A percentile compares a stretch with the other conserved stretches of the same genome.
Conservation (phyloP, 1,140 invertebrate species). For the Drosophila micromelanica region DNA sequence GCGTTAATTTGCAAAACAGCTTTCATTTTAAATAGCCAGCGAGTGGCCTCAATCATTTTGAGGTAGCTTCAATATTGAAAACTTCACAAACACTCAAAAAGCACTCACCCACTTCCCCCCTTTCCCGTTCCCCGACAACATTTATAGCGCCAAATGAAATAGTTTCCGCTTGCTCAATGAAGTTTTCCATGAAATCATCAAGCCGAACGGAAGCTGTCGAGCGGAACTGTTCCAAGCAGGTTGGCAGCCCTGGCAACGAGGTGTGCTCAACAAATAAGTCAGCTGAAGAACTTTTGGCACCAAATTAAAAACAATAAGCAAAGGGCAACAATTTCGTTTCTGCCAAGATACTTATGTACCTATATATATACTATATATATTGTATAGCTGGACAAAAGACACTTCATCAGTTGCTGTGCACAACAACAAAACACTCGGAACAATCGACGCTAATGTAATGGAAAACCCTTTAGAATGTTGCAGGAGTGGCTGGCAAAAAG, state of each 20-base stretch:
- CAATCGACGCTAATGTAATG: conserved; percentile 50
- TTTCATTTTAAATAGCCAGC: conserved; percentile 28
- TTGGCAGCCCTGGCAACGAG: conserved; percentile 20
- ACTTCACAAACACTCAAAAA: conserved; percentile 67
- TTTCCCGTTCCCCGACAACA: conserved; percentile 30
- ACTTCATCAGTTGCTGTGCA: conserved; percentile 35
- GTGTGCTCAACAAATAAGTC: conserved; percentile 24
- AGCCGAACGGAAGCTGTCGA: conserved; percentile 79
- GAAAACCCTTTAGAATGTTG: conserved; percentile 52
- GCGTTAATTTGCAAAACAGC: conserved; percentile 23
- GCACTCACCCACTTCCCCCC: conserved; percentile 13
- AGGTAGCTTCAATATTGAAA: conserved; percentile 53
- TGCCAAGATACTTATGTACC: neutral
- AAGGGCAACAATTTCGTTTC: conserved; percentile 7
- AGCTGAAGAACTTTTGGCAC: conserved; percentile 10
- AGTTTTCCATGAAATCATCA: conserved; percentile 82
- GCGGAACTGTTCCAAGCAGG: conserved; percentile 69
- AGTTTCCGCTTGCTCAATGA: conserved; percentile 81
- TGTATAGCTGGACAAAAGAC: conserved; percentile 13
- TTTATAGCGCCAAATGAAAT: conserved; percentile 73
- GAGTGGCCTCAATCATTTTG: conserved; percentile 44
- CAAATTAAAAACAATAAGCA: conserved; percentile 23
- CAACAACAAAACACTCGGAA: conserved; percentile 20
- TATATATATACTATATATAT: neutral
- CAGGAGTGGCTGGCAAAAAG: conserved; percentile 28